phyloP scores from a whole-genome alignment of 2,113 vertebrate species.

The Bettongia penicillata region DNA sequence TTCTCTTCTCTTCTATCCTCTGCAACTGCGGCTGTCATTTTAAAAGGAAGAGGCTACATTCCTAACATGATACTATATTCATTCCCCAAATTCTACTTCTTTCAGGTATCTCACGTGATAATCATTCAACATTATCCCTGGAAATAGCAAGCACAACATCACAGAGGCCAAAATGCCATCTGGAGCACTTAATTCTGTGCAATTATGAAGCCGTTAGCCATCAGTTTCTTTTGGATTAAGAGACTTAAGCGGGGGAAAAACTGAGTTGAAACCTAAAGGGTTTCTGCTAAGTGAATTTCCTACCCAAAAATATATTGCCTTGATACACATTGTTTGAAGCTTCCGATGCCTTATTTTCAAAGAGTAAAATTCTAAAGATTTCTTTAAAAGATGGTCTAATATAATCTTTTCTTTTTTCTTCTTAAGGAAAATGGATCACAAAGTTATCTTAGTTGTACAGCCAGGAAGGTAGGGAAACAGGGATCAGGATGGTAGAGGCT shows the following conservation, averaged over 20 bases:
- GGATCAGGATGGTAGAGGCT: constrained; percentile 59
- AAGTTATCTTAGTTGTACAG: constrained; percentile 74
- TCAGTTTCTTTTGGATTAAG: neutral
- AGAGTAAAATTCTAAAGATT: constrained; percentile 65
- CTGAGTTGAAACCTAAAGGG: constrained; percentile 57
- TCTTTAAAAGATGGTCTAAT: constrained; percentile 71
- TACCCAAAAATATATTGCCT: constrained; percentile 54
- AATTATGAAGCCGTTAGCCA: accelerated
- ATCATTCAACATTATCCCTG: neutral
- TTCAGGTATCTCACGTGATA: too few relatives aligned
- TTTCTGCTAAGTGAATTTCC: constrained; percentile 47
- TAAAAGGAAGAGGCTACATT: accelerated
- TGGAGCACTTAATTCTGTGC: neutral
- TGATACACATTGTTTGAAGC: constrained; percentile 60
- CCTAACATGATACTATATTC: neutral
- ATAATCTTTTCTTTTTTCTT: constrained; percentile 58
- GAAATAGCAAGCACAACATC: constrained; percentile 9
- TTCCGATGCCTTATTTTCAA: constrained; percentile 68
- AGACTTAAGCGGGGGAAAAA: neutral
- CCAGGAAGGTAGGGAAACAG: constrained; percentile 59
- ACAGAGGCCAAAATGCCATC: neutral
- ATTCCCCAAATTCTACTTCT: neutral
- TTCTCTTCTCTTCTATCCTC: neutral
- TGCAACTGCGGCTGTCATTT: neutral
- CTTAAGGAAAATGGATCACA: constrained; percentile 70